Evolutionary conservation across 2,888 invertebrate genomes (phyloP).

Genomic region (Axea sp.): DNA sequence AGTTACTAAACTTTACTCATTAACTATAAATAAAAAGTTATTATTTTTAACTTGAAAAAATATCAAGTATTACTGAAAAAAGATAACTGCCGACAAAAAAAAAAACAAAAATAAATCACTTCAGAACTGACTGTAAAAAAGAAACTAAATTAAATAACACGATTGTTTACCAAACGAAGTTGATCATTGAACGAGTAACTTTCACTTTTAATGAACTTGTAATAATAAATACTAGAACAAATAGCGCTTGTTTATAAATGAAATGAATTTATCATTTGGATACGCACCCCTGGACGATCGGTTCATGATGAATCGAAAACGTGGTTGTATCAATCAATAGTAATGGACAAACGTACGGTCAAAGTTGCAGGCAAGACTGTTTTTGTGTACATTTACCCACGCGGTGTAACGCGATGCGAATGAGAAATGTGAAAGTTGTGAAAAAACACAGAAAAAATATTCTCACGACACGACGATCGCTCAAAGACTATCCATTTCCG

Average conservation of each 20-base stretch:
- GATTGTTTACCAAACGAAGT: conserved; percentile 12
- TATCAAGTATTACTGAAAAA: too few relatives aligned
- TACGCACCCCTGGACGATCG: conserved; percentile 9
- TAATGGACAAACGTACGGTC: conserved; percentile 3
- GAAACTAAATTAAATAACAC: not conserved
- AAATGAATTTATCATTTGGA: not conserved
- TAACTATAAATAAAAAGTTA: too few relatives aligned
- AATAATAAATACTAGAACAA: not conserved
- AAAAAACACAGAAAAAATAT: conserved; percentile 3
- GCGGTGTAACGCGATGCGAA: conserved; percentile 16
- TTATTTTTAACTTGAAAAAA: too few relatives aligned
- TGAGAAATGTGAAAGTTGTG: conserved; percentile 31
- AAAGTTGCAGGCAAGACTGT: conserved; percentile 11
- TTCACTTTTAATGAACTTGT: conserved; percentile 37
- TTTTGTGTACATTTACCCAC: conserved; percentile 56
- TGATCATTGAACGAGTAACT: conserved; percentile 8
- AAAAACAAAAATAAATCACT: too few relatives aligned
- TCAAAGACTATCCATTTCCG: not conserved
- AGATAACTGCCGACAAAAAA: too few relatives aligned
- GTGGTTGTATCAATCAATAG: conserved; percentile 1
- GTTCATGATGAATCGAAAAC: conserved; percentile 13
- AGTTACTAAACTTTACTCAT: too few relatives aligned
- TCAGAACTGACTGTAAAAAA: not conserved
- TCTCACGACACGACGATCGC: not conserved
- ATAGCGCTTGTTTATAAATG: not conserved